Conservation (phyloP, 92 coral and sea anemone genomes). For the Metridium senile region DNA sequence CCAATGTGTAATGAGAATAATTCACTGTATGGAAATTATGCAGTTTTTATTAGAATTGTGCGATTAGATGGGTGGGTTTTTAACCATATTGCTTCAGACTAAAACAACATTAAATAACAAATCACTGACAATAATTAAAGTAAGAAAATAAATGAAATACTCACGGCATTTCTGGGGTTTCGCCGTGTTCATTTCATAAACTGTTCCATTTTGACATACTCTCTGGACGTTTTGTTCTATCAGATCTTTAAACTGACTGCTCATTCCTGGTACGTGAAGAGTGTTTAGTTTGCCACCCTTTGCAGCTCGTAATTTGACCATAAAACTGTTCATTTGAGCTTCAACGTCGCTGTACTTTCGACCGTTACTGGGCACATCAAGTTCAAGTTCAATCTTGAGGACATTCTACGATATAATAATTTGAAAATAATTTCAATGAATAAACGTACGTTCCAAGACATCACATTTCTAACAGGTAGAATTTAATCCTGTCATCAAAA, state of each 20-base stretch:
- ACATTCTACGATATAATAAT: conserved; percentile 44
- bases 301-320: conserved; percentile 40
- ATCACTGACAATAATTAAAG: neutral
- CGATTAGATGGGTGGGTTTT: no score
- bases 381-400: conserved; percentile 70
- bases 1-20: no score
- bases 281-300: conserved; percentile 43
- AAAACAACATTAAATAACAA: no score
- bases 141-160: conserved; percentile 13
- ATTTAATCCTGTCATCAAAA: no score
- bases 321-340: conserved; percentile 48
- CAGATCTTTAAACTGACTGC: conserved; percentile 28
- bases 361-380: conserved; percentile 62
- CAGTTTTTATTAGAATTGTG: no score
- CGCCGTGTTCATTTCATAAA: conserved; percentile 64
- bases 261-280: conserved; percentile 48
- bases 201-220: conserved; percentile 72
- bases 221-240: conserved; percentile 43
- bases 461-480: no score
- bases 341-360: conserved; percentile 42
- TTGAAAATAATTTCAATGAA: neutral
- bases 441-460: neutral
- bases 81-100: no score
- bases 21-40: no score
- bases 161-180: conserved; percentile 66